Evolutionary conservation across 1,140 invertebrate species (phyloP).

Genomic region (Zophobas atratus): DNA sequence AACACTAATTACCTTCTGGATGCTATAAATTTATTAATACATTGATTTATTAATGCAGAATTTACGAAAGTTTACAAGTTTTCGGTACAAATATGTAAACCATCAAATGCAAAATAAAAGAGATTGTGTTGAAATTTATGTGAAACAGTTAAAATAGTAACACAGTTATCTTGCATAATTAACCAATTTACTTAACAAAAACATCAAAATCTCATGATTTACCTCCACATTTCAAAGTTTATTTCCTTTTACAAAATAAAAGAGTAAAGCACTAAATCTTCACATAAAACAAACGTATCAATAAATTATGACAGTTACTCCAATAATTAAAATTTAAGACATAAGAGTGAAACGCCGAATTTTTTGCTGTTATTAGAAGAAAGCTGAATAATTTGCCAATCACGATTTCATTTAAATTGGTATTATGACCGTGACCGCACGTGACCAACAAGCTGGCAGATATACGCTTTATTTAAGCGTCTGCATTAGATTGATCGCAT

Average conservation of each 20-base stretch:
- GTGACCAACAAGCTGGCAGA: conserved; percentile 11
- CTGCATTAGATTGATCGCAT: too few species aligned
- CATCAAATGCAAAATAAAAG: too few species aligned
- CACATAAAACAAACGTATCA: background rate
- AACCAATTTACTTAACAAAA: too few species aligned
- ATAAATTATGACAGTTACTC: conserved; percentile 2
- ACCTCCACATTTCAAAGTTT: background rate
- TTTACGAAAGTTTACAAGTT: too few species aligned
- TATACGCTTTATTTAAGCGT: background rate
- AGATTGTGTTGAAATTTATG: too few species aligned
- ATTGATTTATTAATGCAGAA: too few species aligned
- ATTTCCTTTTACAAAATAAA: background rate
- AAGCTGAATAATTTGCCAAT: conserved; percentile 41
- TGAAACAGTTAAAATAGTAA: too few species aligned
- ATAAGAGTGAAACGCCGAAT: conserved; percentile 16
- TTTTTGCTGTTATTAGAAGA: conserved; percentile 25
- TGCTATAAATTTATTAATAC: too few species aligned
- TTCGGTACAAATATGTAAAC: too few species aligned
- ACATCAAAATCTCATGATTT: too few species aligned
- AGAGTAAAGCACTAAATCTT: background rate
- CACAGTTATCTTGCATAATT: too few species aligned
- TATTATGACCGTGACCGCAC: conserved; percentile 37
- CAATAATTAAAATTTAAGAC: background rate
- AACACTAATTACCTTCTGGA: too few species aligned
- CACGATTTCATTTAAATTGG: conserved; percentile 40